A percentile compares a stretch with the other conserved stretches of the same genome.
phyloP scores from a whole-genome alignment of 2,797 vertebrate genomes.

The Emydoidea blandingii region DNA sequence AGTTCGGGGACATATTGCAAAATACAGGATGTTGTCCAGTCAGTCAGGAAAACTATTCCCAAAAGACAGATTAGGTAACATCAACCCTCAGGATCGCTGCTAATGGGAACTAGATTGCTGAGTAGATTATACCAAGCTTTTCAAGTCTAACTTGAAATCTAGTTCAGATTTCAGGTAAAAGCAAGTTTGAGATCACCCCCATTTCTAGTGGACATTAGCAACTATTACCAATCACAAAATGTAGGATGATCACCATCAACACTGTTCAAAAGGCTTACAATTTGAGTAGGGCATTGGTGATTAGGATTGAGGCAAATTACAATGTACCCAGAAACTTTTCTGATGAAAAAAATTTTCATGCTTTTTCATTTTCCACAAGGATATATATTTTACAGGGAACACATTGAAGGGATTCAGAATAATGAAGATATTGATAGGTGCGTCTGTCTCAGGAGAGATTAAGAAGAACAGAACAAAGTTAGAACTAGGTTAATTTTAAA shows the following conservation, averaged over 20 bases:
- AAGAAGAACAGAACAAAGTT: conserved; percentile 32
- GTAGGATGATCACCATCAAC: neutral
- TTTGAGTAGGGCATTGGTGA: neutral
- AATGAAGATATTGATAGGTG: neutral
- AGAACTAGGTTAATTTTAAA: neutral
- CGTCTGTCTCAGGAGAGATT: neutral
- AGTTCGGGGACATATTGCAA: neutral
- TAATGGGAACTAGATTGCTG: neutral
- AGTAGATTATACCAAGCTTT: neutral
- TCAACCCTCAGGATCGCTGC: neutral
- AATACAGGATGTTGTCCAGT: neutral
- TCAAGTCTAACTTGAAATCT: neutral
- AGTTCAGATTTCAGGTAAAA: neutral
- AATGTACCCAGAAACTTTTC: neutral
- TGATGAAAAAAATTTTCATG: neutral
- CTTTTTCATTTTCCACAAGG: neutral
- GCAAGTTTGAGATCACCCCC: neutral
- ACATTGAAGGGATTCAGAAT: neutral
- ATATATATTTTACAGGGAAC: neutral
- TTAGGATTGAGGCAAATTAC: neutral
- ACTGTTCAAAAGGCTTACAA: neutral
- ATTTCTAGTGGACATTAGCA: neutral
- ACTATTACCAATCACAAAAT: neutral
- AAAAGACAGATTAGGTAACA: neutral
- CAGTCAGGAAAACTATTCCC: neutral